A percentile compares a stretch with the other conserved stretches of the same genome.
phyloP scores from a whole-genome alignment of 2,888 invertebrate genomes.

The Ophion obscuratus region DNA sequence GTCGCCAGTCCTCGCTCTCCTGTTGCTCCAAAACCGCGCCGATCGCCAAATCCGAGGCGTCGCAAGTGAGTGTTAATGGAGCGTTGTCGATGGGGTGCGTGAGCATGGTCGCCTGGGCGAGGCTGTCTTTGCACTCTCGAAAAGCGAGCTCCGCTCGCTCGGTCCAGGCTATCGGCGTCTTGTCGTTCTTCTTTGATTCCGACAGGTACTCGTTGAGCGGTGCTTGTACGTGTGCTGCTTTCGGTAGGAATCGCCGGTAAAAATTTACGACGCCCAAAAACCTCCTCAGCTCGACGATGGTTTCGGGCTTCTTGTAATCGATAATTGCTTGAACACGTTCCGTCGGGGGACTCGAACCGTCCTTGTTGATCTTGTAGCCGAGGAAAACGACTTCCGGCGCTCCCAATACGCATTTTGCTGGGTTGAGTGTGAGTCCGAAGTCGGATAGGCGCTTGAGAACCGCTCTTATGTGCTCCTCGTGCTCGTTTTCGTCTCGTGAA shows the following conservation, averaged over 20 bases:
- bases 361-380: conserved; percentile 59
- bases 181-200: conserved; percentile 58
- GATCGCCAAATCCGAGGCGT: conserved; percentile 69
- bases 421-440: conserved; percentile 66
- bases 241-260: conserved; percentile 50
- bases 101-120: conserved; percentile 49
- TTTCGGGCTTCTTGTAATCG: conserved; percentile 58
- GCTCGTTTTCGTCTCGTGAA: conserved; percentile 27
- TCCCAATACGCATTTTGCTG: conserved; percentile 66
- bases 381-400: conserved; percentile 61
- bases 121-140: conserved; percentile 31
- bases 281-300: conserved; percentile 44
- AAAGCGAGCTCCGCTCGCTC: conserved; percentile 46
- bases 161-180: conserved; percentile 49
- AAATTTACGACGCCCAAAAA: conserved; percentile 60
- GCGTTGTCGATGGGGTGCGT: conserved; percentile 56
- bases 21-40: conserved; percentile 26
- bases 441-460: conserved; percentile 63
- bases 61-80: conserved; percentile 44
- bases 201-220: conserved; percentile 45
- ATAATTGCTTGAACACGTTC: conserved; percentile 66
- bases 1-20: conserved; percentile 5
- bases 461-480: conserved; percentile 43
- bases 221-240: conserved; percentile 51
- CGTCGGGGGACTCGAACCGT: conserved; percentile 61